A percentile compares a stretch with the other conserved stretches of the same genome.
phyloP scores from a whole-genome alignment of 2,113 vertebrate species.

The Acrocephalus kingi region DNA sequence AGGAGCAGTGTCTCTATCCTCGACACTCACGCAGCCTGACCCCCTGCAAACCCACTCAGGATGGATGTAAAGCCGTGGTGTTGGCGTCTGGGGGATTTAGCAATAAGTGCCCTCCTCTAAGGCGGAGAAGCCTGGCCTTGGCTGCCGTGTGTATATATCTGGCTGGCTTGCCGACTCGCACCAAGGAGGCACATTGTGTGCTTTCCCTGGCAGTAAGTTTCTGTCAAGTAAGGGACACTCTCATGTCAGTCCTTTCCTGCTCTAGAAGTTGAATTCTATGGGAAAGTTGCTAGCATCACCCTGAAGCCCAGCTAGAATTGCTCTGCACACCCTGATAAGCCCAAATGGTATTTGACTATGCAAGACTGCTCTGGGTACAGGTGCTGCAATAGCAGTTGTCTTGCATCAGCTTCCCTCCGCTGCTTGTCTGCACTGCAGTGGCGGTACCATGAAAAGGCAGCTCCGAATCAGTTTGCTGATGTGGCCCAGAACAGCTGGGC shows the following conservation, averaged over 20 bases:
- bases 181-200: not conserved
- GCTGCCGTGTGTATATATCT: rapidly evolving
- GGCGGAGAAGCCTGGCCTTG: not conserved
- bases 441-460: not conserved
- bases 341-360: not conserved
- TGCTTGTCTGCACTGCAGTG: not conserved
- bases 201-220: not conserved
- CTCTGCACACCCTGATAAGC: not conserved
- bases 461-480: not conserved
- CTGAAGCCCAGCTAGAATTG: not conserved
- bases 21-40: not conserved
- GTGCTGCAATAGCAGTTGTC: not conserved
- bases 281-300: not conserved
- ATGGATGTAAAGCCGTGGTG: rapidly evolving
- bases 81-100: not conserved
- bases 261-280: not conserved
- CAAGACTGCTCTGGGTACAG: not conserved
- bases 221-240: not conserved
- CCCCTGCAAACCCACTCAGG: not conserved
- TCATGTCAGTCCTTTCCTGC: not conserved
- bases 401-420: not conserved
- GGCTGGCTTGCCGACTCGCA: rapidly evolving
- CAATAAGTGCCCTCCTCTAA: not conserved
- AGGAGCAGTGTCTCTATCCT: rapidly evolving
- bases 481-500: not conserved